These are phyloP conservation scores for Drosophila atroscutellata DNA, from an alignment of 2,888 invertebrate species.

Conservation along the genomic window DNA sequence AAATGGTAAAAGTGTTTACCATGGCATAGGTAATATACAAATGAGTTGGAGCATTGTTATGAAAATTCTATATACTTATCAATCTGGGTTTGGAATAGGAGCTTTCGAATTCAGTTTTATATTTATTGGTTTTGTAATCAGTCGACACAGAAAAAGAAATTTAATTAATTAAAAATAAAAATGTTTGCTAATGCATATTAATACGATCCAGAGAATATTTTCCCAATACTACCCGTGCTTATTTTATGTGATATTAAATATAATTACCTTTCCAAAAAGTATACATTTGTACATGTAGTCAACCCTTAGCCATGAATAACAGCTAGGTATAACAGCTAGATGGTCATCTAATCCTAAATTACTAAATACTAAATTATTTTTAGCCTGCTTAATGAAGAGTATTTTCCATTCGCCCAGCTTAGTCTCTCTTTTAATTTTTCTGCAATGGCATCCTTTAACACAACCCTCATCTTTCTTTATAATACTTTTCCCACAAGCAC, in stretches of 20 bases:
- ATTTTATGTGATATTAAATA: not conserved
- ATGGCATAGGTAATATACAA: not conserved
- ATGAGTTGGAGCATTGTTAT: not conserved
- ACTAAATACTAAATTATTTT: not conserved
- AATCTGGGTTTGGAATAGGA: not conserved
- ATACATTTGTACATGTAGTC: not conserved
- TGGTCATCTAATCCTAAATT: not conserved
- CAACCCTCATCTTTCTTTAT: constrained; percentile 20
- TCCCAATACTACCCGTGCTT: not conserved
- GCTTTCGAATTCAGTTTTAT: not conserved
- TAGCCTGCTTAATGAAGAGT: not conserved
- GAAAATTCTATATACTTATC: not conserved
- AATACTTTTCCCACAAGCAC: constrained; percentile 27
- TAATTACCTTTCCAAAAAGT: not conserved
- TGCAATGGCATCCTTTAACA: constrained; percentile 21
- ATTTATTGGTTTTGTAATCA: not conserved
- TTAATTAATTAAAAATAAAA: not conserved
- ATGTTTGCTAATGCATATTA: not conserved
- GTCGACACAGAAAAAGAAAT: not conserved
- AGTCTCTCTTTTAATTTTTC: not conserved
- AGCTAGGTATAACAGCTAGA: not conserved
- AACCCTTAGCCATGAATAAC: not conserved
- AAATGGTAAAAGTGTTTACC: not conserved
- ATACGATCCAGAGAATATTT: not conserved
- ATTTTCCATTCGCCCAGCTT: not conserved